Evolutionary conservation across 2,113 vertebrate genomes (phyloP).

Genomic region (Siphamia tubifer): DNA sequence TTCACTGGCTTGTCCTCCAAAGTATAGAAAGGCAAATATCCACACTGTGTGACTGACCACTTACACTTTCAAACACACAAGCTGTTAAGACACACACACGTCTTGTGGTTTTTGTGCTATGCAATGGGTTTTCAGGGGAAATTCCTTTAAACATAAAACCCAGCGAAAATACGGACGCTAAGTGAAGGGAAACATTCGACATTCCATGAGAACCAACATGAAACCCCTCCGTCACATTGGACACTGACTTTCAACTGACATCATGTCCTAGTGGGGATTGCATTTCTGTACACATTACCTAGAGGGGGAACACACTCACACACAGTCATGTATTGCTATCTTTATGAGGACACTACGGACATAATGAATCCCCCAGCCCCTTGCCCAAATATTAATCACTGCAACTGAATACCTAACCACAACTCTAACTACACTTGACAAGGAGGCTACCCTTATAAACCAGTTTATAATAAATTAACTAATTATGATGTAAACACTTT

Average conservation of each 20-base stretch:
- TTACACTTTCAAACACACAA: slow-evolving; percentile 2
- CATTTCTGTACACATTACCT: slow-evolving; percentile 47
- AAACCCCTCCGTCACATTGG: slow-evolving; percentile 25
- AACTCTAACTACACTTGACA: neutral
- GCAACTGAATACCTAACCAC: too few species aligned
- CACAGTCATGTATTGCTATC: too few species aligned
- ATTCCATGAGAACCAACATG: slow-evolving; percentile 46
- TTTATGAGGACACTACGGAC: too few species aligned
- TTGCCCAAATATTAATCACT: too few species aligned
- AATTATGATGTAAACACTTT: too few species aligned
- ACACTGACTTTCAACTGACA: slow-evolving; percentile 42
- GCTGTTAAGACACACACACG: neutral
- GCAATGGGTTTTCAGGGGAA: slow-evolving; percentile 57
- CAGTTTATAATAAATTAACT: too few species aligned
- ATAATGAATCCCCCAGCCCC: too few species aligned
- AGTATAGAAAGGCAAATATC: slow-evolving; percentile 3
- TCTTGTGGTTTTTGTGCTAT: slow-evolving; percentile 38
- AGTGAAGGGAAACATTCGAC: slow-evolving; percentile 56
- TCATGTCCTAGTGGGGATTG: slow-evolving; percentile 44
- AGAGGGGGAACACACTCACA: neutral
- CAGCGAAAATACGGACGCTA: slow-evolving; percentile 34
- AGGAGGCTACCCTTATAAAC: too few species aligned
- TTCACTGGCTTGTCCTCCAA: neutral
- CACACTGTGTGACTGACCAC: neutral
- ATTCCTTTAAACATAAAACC: slow-evolving; percentile 68